phyloP scores from a whole-genome alignment of 2,113 vertebrate species.

The Zosterops hypoxanthus region DNA sequence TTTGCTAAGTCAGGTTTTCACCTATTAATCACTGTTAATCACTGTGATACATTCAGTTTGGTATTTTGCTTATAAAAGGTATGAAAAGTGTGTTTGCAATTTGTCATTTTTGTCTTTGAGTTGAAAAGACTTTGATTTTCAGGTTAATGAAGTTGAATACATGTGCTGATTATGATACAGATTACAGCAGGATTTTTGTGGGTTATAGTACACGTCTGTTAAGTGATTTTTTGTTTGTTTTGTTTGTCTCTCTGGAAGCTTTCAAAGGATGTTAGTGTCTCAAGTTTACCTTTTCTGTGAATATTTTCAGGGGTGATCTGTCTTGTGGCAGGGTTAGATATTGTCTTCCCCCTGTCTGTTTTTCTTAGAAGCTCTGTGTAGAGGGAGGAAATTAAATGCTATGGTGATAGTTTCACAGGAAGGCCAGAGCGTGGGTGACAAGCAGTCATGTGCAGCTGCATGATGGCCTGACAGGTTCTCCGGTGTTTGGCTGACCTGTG shows the following conservation, averaged over 20 bases:
- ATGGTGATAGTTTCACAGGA: background rate
- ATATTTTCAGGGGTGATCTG: background rate
- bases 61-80: background rate
- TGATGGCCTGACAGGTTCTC: background rate
- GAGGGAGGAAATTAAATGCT: background rate
- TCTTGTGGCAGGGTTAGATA: background rate
- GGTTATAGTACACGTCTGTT: accelerated
- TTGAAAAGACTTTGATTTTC: background rate
- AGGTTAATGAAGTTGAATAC: background rate
- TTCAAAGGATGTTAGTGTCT: background rate
- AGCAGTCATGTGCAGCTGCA: background rate
- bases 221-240: background rate
- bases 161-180: background rate
- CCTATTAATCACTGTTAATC: background rate
- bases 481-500: background rate
- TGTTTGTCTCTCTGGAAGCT: background rate
- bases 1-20: background rate
- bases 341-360: background rate
- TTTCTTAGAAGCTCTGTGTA: background rate
- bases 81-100: background rate
- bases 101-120: background rate
- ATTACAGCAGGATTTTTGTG: background rate
- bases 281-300: background rate
- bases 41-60: background rate
- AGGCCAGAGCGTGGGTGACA: background rate